Conservation (phyloP, 2,797 vertebrate genomes). For the Pyrocephalus nanus region DNA sequence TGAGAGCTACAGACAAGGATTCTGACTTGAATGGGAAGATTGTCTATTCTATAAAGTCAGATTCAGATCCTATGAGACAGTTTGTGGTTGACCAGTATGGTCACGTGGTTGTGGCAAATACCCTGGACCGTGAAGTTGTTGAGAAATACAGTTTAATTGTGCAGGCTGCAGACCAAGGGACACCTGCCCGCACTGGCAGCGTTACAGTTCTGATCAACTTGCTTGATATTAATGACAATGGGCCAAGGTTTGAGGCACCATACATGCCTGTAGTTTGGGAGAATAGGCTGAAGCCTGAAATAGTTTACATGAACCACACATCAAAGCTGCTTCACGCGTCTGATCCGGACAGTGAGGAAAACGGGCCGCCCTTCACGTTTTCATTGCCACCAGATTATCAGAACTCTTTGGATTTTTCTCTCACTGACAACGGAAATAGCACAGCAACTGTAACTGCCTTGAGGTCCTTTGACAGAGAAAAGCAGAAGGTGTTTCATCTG, state of each 20-base stretch:
- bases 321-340: conserved; percentile 81
- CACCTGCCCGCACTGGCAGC: conserved; percentile 80
- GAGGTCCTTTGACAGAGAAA: conserved; percentile 85
- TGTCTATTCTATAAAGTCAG: conserved; percentile 80
- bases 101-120: conserved; percentile 77
- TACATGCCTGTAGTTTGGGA: conserved; percentile 88
- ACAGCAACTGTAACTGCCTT: conserved; percentile 85
- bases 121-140: conserved; percentile 82
- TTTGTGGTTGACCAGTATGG: conserved; percentile 84
- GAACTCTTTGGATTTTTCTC: conserved; percentile 83
- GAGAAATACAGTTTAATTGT: conserved; percentile 81
- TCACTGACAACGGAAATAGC: conserved; percentile 87
- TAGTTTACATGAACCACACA: conserved; percentile 82
- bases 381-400: conserved; percentile 76
- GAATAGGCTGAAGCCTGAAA: conserved; percentile 80
- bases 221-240: conserved; percentile 89
- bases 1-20: conserved; percentile 86
- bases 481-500: conserved; percentile 83
- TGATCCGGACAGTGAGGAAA: conserved; percentile 82
- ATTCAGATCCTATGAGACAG: conserved; percentile 81
- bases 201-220: conserved; percentile 83
- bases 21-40: conserved; percentile 85
- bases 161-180: conserved; percentile 84
- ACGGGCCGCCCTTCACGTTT: conserved; percentile 86
- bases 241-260: conserved; percentile 82